A percentile compares a stretch with the other conserved stretches of the same genome.
These are phyloP conservation scores for Rhineura floridana DNA, from an alignment of 2,113 vertebrate species.

Conservation along the genomic window DNA sequence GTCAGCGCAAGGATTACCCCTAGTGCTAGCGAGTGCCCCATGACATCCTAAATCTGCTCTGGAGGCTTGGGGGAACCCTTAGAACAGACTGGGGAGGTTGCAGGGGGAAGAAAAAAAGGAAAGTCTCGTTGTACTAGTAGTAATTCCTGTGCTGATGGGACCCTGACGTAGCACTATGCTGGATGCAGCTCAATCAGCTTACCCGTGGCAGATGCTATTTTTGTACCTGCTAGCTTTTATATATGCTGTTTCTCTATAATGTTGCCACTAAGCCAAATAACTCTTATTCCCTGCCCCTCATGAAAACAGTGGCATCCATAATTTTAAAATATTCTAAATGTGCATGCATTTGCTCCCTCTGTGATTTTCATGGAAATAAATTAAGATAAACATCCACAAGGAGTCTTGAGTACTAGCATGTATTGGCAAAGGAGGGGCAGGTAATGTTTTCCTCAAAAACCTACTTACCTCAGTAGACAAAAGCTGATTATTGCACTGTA, in stretches of 20 bases:
- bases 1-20: too few species aligned
- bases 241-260: conserved; percentile 13
- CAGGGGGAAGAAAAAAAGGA: too few species aligned
- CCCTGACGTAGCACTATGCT: too few species aligned
- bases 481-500: conserved; percentile 3
- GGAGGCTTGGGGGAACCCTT: too few species aligned
- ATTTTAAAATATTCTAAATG: background rate
- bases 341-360: background rate
- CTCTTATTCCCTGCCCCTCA: background rate
- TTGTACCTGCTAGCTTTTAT: background rate
- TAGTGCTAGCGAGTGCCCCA: too few species aligned
- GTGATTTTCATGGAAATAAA: background rate
- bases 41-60: too few species aligned
- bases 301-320: background rate
- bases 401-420: background rate
- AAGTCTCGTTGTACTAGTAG: too few species aligned
- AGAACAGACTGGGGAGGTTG: too few species aligned
- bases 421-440: background rate
- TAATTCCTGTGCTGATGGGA: too few species aligned
- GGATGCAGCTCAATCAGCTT: too few species aligned
- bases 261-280: background rate
- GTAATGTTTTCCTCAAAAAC: background rate
- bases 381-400: background rate
- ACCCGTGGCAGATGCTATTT: background rate
- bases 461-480: background rate